Evolutionary conservation across 2,888 invertebrate genomes (phyloP).

Genomic region (Barypeithes pellucidus): DNA sequence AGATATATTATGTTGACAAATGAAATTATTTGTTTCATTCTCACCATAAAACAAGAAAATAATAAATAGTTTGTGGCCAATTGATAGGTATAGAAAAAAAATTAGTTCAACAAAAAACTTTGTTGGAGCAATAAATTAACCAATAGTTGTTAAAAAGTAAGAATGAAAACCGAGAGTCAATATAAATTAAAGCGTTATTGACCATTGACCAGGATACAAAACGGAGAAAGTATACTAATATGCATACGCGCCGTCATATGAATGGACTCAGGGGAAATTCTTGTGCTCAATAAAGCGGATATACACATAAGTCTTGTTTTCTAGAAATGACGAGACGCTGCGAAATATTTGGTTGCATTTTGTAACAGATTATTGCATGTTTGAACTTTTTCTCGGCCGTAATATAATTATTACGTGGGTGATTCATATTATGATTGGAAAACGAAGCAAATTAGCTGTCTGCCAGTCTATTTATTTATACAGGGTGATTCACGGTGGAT

Average conservation of each 20-base stretch:
- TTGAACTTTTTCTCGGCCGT: not conserved
- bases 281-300: slow-evolving; percentile 2
- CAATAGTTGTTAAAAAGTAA: slow-evolving; percentile 14
- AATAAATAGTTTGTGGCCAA: too few species aligned
- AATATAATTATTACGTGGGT: not conserved
- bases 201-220: slow-evolving; percentile 28
- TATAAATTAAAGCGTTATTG: slow-evolving; percentile 13
- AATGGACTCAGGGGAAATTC: not conserved
- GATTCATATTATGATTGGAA: not conserved
- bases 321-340: not conserved
- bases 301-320: not conserved
- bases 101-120: too few species aligned
- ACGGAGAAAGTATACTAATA: slow-evolving; percentile 14
- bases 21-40: too few species aligned
- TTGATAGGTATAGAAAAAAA: too few species aligned
- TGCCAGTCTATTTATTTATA: not conserved
- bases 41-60: too few species aligned
- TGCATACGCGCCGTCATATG: not conserved
- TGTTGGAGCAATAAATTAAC: not conserved
- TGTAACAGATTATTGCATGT: not conserved
- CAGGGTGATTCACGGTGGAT: not conserved
- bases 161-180: slow-evolving; percentile 22
- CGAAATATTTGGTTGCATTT: not conserved
- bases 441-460: not conserved
- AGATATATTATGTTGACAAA: too few species aligned